A percentile compares a stretch with the other conserved stretches of the same genome.
phyloP scores from a whole-genome alignment of 2,888 invertebrate species.

The Cephus pulcher region DNA sequence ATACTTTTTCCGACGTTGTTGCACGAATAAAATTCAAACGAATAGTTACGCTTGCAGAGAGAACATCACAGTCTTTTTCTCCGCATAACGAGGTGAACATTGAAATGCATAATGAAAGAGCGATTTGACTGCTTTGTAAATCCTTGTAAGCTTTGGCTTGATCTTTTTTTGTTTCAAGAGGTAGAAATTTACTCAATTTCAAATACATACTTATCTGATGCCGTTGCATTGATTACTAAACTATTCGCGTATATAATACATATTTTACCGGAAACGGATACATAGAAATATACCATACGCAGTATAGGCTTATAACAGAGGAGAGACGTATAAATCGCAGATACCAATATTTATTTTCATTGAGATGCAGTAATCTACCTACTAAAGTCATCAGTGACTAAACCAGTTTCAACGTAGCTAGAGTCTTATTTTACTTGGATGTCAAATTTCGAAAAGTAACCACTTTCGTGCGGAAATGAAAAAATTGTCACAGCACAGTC shows the following conservation, averaged over 20 bases:
- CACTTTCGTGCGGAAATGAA: background rate
- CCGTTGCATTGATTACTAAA: background rate
- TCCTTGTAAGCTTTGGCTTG: constrained; percentile 33
- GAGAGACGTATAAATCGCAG: background rate
- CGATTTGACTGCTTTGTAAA: constrained; percentile 15
- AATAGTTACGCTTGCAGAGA: background rate
- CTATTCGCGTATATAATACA: background rate
- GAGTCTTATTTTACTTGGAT: background rate
- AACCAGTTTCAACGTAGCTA: background rate
- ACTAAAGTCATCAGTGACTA: background rate
- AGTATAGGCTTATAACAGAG: background rate
- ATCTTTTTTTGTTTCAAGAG: constrained; percentile 42
- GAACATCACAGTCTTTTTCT: background rate
- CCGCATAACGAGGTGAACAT: background rate
- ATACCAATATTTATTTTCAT: background rate
- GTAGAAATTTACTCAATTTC: background rate
- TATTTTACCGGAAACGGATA: background rate
- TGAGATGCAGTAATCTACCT: background rate
- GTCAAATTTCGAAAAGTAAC: background rate
- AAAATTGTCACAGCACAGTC: background rate
- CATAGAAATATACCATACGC: background rate
- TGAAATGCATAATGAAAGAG: background rate
- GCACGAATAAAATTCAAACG: background rate
- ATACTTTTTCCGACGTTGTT: background rate
- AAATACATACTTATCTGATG: background rate